Evolutionary conservation across 2,888 invertebrate species (phyloP).

Genomic region (Caenorhabditis zanzibari): DNA sequence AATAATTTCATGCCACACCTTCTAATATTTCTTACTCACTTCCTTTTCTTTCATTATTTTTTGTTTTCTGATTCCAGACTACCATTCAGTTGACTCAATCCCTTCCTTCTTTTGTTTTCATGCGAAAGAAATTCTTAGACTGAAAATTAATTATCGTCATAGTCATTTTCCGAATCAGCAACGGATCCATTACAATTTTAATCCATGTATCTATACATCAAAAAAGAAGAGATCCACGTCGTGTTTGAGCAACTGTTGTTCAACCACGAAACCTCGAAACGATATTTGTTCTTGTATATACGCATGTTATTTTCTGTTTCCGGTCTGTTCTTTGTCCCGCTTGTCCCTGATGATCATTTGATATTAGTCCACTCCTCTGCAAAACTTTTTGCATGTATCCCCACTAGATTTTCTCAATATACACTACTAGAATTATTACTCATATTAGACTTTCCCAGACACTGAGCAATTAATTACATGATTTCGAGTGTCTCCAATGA

Average conservation of each 20-base stretch:
- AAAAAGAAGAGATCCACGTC: conserved; percentile 15
- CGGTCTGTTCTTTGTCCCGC: conserved; percentile 49
- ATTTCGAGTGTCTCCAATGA: background rate
- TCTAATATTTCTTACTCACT: background rate
- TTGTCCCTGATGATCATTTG: conserved; percentile 51
- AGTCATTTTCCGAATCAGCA: conserved; percentile 14
- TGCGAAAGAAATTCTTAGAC: conserved; percentile 11
- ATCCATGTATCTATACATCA: conserved; percentile 19
- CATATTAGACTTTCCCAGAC: no score
- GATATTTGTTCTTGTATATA: conserved; percentile 37
- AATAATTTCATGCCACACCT: conserved; percentile 20
- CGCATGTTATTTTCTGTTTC: conserved; percentile 39
- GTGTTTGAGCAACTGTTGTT: conserved; percentile 47
- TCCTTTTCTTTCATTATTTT: conserved; percentile 1
- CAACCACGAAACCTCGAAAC: conserved; percentile 29
- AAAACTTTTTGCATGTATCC: background rate
- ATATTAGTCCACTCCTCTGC: conserved; percentile 4
- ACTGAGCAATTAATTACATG: background rate
- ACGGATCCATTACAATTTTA: conserved; percentile 17
- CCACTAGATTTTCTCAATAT: no score
- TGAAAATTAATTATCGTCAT: conserved; percentile 35
- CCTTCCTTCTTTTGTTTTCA: background rate
- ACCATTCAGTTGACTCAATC: conserved; percentile 1
- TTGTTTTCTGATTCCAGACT: conserved; percentile 30
- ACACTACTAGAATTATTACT: no score